phyloP scores from a whole-genome alignment of 2,113 vertebrate genomes.

The Paramormyrops kingsleyae region DNA sequence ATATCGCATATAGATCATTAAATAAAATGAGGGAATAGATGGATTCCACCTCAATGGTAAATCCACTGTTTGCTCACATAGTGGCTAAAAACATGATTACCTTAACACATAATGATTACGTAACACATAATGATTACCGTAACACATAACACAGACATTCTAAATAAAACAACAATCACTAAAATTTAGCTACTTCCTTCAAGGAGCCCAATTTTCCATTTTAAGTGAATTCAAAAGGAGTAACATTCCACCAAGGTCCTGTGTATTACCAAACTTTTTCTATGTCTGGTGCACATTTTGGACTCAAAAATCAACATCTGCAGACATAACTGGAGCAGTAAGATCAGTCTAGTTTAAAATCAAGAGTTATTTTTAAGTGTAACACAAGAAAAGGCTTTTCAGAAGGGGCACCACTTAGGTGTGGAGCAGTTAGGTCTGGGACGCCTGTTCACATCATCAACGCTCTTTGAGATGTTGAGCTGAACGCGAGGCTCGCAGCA shows the following conservation, averaged over 20 bases:
- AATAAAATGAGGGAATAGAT: background rate
- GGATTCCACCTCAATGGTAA: background rate
- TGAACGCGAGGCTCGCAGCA: background rate
- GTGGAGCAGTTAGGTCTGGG: background rate
- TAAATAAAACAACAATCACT: background rate
- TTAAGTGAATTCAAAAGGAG: background rate
- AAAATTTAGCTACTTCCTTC: background rate
- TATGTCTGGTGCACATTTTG: background rate
- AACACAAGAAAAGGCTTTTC: background rate
- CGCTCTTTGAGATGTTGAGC: background rate
- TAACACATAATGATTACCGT: no score
- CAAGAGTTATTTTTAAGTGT: constrained; percentile 12
- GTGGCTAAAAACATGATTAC: background rate
- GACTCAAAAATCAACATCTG: constrained; percentile 3
- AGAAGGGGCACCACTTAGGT: background rate
- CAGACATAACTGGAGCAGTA: background rate
- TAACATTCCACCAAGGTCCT: background rate
- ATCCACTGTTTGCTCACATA: background rate
- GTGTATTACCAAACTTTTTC: background rate
- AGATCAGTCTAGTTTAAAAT: background rate
- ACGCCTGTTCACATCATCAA: constrained; percentile 8
- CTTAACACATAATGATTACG: background rate
- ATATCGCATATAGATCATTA: background rate
- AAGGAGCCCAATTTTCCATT: background rate
- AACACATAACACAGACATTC: background rate